Conservation (phyloP, 2,888 invertebrate genomes). For the Andrena minutula region DNA sequence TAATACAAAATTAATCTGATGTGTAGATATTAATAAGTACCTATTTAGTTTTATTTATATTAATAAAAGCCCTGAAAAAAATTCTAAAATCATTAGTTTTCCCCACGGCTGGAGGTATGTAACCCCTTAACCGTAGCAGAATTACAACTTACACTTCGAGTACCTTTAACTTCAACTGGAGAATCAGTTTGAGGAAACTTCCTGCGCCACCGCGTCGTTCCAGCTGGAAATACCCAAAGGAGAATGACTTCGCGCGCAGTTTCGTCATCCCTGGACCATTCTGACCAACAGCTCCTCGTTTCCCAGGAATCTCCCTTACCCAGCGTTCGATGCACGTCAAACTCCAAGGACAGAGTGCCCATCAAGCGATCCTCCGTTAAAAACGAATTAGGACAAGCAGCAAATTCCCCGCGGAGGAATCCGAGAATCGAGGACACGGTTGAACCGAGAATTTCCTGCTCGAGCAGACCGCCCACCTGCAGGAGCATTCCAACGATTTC, state of each 20-base stretch:
- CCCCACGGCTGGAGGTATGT: too few species aligned
- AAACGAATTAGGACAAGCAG: background rate
- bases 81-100: too few species aligned
- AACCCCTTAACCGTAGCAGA: too few species aligned
- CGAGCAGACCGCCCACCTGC: too few species aligned
- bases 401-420: background rate
- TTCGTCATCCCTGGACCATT: background rate
- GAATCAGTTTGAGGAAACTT: background rate
- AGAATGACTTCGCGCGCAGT: background rate
- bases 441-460: too few species aligned
- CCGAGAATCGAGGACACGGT: too few species aligned
- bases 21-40: too few species aligned
- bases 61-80: too few species aligned
- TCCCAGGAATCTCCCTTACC: background rate
- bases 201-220: background rate
- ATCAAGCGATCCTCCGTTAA: background rate
- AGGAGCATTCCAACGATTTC: background rate
- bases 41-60: too few species aligned
- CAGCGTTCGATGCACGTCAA: background rate
- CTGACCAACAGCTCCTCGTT: background rate
- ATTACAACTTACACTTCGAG: too few species aligned
- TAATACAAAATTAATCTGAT: too few species aligned
- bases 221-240: conserved; percentile 4
- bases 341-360: background rate
- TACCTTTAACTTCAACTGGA: too few species aligned